These are phyloP conservation scores for Platalea minor DNA, from an alignment of 2,797 vertebrate genomes.

Conservation along the genomic window DNA sequence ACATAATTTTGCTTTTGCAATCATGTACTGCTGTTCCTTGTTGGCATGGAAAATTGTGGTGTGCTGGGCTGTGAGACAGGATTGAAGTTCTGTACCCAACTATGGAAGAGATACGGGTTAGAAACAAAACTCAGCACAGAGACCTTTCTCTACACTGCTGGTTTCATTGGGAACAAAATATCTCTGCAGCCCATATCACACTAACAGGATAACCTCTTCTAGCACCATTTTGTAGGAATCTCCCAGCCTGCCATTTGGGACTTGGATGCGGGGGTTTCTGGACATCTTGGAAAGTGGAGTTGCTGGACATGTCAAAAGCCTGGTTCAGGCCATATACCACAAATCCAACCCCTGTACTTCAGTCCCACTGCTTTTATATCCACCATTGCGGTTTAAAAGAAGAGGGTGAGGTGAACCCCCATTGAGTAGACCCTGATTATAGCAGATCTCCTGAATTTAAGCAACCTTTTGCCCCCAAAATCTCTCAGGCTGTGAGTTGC, in stretches of 20 bases:
- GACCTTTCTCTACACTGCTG: background rate
- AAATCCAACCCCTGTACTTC: background rate
- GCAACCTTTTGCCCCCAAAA: accelerated
- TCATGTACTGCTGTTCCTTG: accelerated
- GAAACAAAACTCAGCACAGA: background rate
- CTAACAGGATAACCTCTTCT: background rate
- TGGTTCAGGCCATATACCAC: background rate
- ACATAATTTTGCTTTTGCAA: background rate
- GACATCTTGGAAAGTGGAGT: background rate
- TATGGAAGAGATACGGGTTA: accelerated
- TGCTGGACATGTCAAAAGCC: background rate
- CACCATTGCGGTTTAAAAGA: background rate
- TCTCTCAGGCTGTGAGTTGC: background rate
- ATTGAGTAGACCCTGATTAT: background rate
- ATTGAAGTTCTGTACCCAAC: background rate
- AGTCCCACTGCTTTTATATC: background rate
- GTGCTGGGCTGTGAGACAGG: background rate
- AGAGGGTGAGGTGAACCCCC: background rate
- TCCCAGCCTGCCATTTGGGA: background rate
- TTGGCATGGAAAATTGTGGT: background rate
- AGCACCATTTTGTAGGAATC: accelerated
- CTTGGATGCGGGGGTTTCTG: background rate
- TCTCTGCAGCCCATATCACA: background rate
- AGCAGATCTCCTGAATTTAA: background rate
- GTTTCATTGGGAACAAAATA: background rate